Evolutionary conservation across 2,888 invertebrate species (phyloP).

Genomic region (Tethea ocularis): DNA sequence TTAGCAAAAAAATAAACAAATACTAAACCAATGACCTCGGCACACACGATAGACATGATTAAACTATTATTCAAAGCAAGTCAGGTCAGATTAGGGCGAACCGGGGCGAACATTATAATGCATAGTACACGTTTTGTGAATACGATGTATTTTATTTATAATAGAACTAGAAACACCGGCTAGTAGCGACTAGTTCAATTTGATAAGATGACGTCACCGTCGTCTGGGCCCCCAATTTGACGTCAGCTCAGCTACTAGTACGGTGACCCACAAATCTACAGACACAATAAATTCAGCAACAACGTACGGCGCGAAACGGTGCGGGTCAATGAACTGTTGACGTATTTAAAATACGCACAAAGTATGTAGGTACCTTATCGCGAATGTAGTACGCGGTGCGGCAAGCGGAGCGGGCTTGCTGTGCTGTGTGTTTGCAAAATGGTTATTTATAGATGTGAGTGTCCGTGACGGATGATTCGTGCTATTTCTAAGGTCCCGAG

Average conservation of each 20-base stretch:
- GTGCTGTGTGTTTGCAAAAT: conserved; percentile 75
- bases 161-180: conserved; percentile 76
- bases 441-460: conserved; percentile 74
- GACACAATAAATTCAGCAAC: conserved; percentile 81
- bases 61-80: conserved; percentile 63
- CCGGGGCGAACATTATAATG: conserved; percentile 76
- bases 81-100: conserved; percentile 78
- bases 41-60: conserved; percentile 70
- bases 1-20: conserved; percentile 74
- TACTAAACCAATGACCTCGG: conserved; percentile 62
- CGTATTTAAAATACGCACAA: conserved; percentile 81
- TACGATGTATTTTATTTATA: conserved; percentile 50
- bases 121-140: conserved; percentile 69
- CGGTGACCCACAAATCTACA: conserved; percentile 83
- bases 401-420: conserved; percentile 64
- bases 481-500: conserved; percentile 65
- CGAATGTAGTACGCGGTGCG: conserved; percentile 73
- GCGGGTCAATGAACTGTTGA: conserved; percentile 80
- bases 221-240: conserved; percentile 75
- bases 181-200: conserved; percentile 71
- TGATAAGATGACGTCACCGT: conserved; percentile 72
- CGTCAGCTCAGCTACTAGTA: conserved; percentile 64
- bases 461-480: conserved; percentile 72
- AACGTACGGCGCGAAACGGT: conserved; percentile 74
- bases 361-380: conserved; percentile 74